Evolutionary conservation across 2,888 invertebrate species (phyloP), one percentile per base, ranked within the genome.

Genomic region (Cerastoderma edule): DNA sequence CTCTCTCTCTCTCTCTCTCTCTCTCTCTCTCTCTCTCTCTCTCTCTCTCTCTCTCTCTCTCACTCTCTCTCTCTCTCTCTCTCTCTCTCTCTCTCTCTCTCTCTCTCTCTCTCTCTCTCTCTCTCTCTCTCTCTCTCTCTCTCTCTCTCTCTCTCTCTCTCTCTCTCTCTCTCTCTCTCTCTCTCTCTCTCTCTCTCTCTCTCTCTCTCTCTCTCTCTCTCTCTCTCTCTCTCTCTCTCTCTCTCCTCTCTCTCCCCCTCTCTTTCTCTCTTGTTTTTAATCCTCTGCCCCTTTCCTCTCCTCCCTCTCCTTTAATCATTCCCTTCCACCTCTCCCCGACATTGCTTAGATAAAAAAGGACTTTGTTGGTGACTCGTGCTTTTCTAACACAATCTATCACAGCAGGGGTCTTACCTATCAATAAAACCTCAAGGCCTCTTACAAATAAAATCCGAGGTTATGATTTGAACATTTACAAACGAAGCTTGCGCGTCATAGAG

Each of bases 11-110:
- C 44, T 13, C 44, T 44, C 44, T 44, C 44, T 44, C 13, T 44
- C 44, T 44, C 44, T 44, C 44, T 44, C 44, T 44, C 44, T 44
- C 44, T 44, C 44, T 44, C 44, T 44, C 44, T 44, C 44, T 44
- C 44, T 44, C 44, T 44, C 44, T 44, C 13, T 44, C 44, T 44
- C 44, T 44, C 13, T 44, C 44, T 44, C 44, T 19, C 44, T 44
- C 44, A 13, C 44, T 44, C 44, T 44, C 44, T 44, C 44, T 44
- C 13, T 44, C 44, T 44, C 44, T 44, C 44, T 44, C 44, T 44
- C 44, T 44, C 13, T 44, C 44, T 44, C 44, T 13, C 44, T 44
- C 44, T 44, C 44, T 44, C 13, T 44, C 44, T 44, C 44, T 44
- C 44, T 44, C 44, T 44, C 44, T 44, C 44, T 44, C 13, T 44